Evolutionary conservation across 1,140 invertebrate genomes (phyloP).

Genomic region (Danaus melanippus): DNA sequence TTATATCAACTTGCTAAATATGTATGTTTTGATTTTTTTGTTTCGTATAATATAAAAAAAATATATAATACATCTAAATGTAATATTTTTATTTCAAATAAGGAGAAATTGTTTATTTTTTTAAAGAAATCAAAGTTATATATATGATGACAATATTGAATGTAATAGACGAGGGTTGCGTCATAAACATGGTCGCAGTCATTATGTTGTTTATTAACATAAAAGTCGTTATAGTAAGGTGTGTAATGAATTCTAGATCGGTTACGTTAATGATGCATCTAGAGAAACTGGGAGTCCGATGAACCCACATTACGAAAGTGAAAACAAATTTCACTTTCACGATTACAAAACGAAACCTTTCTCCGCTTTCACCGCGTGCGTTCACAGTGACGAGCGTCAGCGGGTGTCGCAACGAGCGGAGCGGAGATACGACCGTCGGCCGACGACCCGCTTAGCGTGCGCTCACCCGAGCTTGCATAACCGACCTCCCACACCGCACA

Average conservation of each 20-base stretch:
- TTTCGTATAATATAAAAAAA: too few relatives aligned
- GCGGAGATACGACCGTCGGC: slow-evolving; percentile 45
- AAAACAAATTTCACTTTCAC: slow-evolving; percentile 70
- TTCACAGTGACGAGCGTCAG: slow-evolving; percentile 26
- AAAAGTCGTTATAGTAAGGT: too few relatives aligned
- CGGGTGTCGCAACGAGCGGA: slow-evolving; percentile 51
- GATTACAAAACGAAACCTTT: slow-evolving; percentile 69
- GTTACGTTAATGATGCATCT: slow-evolving; percentile 21
- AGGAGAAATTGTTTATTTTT: too few relatives aligned
- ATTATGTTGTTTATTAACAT: too few relatives aligned
- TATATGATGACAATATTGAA: too few relatives aligned
- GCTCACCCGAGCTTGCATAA: slow-evolving; percentile 72
- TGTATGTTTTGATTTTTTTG: too few relatives aligned
- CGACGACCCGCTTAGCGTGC: slow-evolving; percentile 66
- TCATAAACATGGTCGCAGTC: too few relatives aligned
- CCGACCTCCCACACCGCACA: slow-evolving; percentile 53
- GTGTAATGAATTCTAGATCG: slow-evolving; percentile 11
- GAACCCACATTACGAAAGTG: slow-evolving; percentile 64
- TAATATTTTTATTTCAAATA: too few relatives aligned
- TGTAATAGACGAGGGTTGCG: too few relatives aligned
- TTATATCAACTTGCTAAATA: too few relatives aligned
- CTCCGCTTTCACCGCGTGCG: slow-evolving; percentile 65
- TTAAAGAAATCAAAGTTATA: too few relatives aligned
- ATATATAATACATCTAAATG: too few relatives aligned
- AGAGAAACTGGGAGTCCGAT: slow-evolving; percentile 36